phyloP scores from a whole-genome alignment of 1,140 invertebrate species.

The Lasioglossum baleicum region DNA sequence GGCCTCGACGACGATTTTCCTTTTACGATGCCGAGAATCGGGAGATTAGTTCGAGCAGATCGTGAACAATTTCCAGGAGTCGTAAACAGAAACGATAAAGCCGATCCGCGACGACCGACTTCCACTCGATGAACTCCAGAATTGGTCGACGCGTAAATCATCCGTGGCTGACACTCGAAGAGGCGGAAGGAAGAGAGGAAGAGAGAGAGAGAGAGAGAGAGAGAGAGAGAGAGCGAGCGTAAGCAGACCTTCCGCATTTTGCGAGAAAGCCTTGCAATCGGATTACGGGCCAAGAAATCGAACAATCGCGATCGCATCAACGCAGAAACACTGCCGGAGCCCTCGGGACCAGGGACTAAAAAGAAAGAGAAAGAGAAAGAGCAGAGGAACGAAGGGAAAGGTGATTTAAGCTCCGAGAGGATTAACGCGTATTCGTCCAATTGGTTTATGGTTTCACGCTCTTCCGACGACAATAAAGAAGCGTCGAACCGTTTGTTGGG shows the following conservation, averaged over 20 bases:
- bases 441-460: slow-evolving; percentile 44
- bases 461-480: slow-evolving; percentile 33
- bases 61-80: neutral
- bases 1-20: neutral
- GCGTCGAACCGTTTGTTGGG: slow-evolving; percentile 4
- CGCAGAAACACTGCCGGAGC: neutral
- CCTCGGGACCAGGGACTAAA: neutral
- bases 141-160: neutral
- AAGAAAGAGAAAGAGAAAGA: slow-evolving; percentile 26
- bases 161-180: neutral
- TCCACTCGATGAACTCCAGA: slow-evolving; percentile 5
- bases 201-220: no score
- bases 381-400: neutral
- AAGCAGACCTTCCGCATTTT: neutral
- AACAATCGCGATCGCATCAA: slow-evolving; percentile 3
- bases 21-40: neutral
- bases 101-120: neutral
- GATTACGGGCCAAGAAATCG: slow-evolving; percentile 32
- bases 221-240: no score
- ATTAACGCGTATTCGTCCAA: slow-evolving; percentile 25
- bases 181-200: no score
- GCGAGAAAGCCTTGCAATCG: slow-evolving; percentile 10
- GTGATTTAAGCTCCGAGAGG: slow-evolving; percentile 34
- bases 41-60: neutral
- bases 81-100: neutral